Conservation (phyloP, 2,888 invertebrate genomes). For the Isoperla grammatica region DNA sequence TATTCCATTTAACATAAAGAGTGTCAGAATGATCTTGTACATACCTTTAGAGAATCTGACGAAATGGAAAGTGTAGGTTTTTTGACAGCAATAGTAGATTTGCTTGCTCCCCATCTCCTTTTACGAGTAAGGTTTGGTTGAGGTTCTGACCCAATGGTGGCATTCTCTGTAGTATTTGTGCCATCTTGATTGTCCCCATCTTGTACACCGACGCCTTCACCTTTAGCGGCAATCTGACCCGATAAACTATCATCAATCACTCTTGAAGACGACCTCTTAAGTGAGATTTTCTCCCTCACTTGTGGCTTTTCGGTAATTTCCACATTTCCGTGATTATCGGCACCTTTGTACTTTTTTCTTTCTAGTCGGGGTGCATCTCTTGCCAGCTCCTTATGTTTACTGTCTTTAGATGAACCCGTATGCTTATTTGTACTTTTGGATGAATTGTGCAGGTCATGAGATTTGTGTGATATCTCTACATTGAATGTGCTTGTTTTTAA, state of each 20-base stretch:
- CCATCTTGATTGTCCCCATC: neutral
- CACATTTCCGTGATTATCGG: too few relatives aligned
- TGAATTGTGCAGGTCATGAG: too few relatives aligned
- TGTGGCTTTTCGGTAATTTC: neutral
- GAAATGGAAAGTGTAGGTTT: constrained; percentile 65
- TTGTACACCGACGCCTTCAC: neutral
- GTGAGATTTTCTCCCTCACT: constrained; percentile 38
- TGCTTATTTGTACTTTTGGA: too few relatives aligned
- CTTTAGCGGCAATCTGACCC: neutral
- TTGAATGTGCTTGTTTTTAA: too few relatives aligned
- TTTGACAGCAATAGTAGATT: constrained; percentile 42
- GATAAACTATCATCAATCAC: neutral
- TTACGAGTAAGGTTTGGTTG: constrained; percentile 39
- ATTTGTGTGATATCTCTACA: too few relatives aligned
- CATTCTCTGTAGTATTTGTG: constrained; percentile 14
- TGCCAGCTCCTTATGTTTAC: too few relatives aligned
- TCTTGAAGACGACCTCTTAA: constrained; percentile 38
- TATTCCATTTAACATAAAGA: neutral
- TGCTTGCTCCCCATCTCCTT: constrained; percentile 45
- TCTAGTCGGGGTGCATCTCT: too few relatives aligned
- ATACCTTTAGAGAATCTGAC: constrained; percentile 62
- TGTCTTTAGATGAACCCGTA: too few relatives aligned
- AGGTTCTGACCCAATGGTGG: constrained; percentile 37
- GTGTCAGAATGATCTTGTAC: constrained; percentile 10
- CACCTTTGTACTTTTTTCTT: too few relatives aligned